Percentiles rank a stretch among this genome's conserved stretches.
Conservation (phyloP, 2,113 vertebrate species). For the Kryptolebias marmoratus region DNA sequence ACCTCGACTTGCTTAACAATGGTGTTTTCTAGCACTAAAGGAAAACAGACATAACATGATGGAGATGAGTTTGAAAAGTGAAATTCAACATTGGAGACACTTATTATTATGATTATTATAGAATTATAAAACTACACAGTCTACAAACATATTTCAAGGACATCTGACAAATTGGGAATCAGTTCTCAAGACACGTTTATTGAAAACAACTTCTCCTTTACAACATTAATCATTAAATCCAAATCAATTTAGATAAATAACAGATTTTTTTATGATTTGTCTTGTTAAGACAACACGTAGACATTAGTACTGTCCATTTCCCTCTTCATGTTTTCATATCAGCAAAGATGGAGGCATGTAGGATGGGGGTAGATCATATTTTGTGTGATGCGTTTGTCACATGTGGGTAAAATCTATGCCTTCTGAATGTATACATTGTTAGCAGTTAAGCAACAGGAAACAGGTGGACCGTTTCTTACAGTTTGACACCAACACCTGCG, state of each 20-base stretch:
- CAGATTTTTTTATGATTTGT: conserved; percentile 4
- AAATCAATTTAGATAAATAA: conserved; percentile 14
- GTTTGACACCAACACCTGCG: conserved; percentile 21
- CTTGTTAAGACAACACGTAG: conserved; percentile 18
- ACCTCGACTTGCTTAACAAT: background rate
- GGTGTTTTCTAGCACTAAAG: background rate
- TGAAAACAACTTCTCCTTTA: conserved; percentile 35
- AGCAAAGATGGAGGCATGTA: background rate
- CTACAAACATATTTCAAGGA: background rate
- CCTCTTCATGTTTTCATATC: conserved; percentile 10
- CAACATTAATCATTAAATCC: conserved; percentile 12
- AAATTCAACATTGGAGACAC: background rate
- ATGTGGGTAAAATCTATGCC: conserved; percentile 3
- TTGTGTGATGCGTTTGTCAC: background rate
- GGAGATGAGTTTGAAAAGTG: background rate
- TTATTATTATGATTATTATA: background rate
- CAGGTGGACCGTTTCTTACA: conserved; percentile 39
- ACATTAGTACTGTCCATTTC: conserved; percentile 18
- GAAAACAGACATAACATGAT: background rate
- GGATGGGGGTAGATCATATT: background rate
- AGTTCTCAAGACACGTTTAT: conserved; percentile 56
- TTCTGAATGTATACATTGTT: conserved; percentile 13
- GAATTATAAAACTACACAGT: background rate
- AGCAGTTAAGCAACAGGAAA: conserved; percentile 56
- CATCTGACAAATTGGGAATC: background rate